phyloP scores from a whole-genome alignment of 2,797 vertebrate genomes.

The Australoheros facetus region DNA sequence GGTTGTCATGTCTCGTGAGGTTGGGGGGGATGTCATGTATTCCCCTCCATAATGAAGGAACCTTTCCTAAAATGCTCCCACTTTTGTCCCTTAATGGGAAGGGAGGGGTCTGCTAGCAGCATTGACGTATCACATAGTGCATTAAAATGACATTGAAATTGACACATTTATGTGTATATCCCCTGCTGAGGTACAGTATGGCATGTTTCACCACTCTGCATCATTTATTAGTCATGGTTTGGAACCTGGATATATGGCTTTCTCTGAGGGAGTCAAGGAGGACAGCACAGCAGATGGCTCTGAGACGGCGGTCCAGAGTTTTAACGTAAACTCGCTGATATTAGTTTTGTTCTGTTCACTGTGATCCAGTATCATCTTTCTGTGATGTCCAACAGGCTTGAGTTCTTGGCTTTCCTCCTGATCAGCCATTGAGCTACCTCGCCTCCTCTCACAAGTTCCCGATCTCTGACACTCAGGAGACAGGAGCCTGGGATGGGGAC shows the following conservation, averaged over 20 bases:
- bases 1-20: slow-evolving; percentile 56
- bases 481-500: slow-evolving; percentile 63
- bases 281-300: slow-evolving; percentile 49
- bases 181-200: slow-evolving; percentile 12
- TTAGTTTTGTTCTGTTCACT: slow-evolving; percentile 42
- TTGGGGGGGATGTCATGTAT: slow-evolving; percentile 49
- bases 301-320: slow-evolving; percentile 18
- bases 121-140: slow-evolving; percentile 45
- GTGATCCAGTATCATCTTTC: slow-evolving; percentile 46
- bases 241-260: slow-evolving; percentile 25
- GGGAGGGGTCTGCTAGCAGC: slow-evolving; percentile 31
- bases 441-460: slow-evolving; percentile 25
- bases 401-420: slow-evolving; percentile 47
- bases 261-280: slow-evolving; percentile 27
- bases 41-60: slow-evolving; percentile 57
- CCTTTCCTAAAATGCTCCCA: slow-evolving; percentile 59
- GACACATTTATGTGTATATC: slow-evolving; percentile 7
- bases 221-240: slow-evolving; percentile 44
- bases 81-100: slow-evolving; percentile 60
- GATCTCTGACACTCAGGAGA: slow-evolving; percentile 64
- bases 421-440: slow-evolving; percentile 32
- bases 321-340: slow-evolving; percentile 32
- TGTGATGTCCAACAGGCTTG: slow-evolving; percentile 21
- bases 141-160: slow-evolving; percentile 37
- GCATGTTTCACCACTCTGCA: slow-evolving; percentile 20